phyloP scores from a whole-genome alignment of 2,113 vertebrate species.

The Pogonocichla stellata region DNA sequence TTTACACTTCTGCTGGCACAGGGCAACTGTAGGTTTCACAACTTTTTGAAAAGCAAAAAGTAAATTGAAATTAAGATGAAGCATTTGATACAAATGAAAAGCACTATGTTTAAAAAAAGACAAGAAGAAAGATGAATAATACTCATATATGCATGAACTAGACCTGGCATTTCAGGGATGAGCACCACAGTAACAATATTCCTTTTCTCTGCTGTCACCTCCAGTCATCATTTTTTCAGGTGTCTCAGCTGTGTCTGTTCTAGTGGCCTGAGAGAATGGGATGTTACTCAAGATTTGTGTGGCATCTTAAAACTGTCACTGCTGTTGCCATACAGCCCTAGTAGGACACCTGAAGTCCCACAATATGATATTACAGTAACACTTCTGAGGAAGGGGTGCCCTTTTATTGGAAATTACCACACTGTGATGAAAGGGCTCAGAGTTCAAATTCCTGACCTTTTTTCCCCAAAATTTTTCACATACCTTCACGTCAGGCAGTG shows the following conservation, averaged over 20 bases:
- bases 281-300: neutral
- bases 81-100: neutral
- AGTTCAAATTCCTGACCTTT: neutral
- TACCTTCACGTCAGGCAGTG: neutral
- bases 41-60: slow-evolving; percentile 68
- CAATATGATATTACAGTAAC: neutral
- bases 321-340: neutral
- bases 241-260: neutral
- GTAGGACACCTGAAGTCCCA: neutral
- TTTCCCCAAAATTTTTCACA: neutral
- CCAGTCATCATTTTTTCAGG: neutral
- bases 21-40: slow-evolving; percentile 87
- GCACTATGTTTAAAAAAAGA: neutral
- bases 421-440: neutral
- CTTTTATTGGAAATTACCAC: neutral
- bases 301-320: neutral
- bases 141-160: neutral
- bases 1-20: slow-evolving; percentile 94
- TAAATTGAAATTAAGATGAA: neutral
- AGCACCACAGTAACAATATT: neutral
- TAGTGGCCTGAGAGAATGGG: neutral
- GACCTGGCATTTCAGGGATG: neutral
- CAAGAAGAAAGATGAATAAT: neutral
- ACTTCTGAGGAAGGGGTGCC: neutral
- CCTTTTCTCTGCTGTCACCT: neutral